These are phyloP conservation scores for Torymus texanus DNA, from an alignment of 2,888 invertebrate species.

Conservation along the genomic window DNA sequence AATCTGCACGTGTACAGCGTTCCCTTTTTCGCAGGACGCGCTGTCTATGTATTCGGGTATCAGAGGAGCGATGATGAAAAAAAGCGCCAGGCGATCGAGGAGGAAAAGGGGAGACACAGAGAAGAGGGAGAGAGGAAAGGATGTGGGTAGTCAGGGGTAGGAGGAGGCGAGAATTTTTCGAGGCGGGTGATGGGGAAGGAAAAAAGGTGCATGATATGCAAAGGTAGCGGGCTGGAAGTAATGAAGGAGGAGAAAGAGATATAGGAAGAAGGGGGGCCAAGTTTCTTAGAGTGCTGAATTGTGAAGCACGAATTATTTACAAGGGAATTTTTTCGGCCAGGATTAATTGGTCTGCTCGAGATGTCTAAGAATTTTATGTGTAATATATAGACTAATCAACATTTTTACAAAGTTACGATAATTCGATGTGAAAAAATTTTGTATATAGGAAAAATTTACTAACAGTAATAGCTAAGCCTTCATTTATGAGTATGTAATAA, in stretches of 20 bases:
- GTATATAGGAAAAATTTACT: too few relatives aligned
- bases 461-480: too few relatives aligned
- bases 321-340: too few relatives aligned
- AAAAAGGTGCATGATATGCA: conserved; percentile 1
- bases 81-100: conserved; percentile 1
- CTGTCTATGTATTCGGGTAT: neutral
- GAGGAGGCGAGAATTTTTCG: neutral
- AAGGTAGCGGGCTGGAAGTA: neutral
- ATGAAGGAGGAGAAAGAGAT: neutral
- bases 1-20: conserved; percentile 63
- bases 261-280: neutral
- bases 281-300: neutral
- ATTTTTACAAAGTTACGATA: too few relatives aligned
- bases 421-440: too few relatives aligned
- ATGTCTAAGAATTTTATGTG: too few relatives aligned
- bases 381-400: too few relatives aligned
- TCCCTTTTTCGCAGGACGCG: neutral
- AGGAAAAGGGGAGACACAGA: neutral
- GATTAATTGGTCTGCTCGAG: too few relatives aligned
- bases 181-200: neutral
- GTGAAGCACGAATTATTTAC: neutral
- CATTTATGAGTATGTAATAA: too few relatives aligned
- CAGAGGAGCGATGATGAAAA: conserved; percentile 22
- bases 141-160: neutral
- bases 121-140: neutral